Conservation (phyloP, 1,140 invertebrate species). For the Macrosteles quadrilineatus region DNA sequence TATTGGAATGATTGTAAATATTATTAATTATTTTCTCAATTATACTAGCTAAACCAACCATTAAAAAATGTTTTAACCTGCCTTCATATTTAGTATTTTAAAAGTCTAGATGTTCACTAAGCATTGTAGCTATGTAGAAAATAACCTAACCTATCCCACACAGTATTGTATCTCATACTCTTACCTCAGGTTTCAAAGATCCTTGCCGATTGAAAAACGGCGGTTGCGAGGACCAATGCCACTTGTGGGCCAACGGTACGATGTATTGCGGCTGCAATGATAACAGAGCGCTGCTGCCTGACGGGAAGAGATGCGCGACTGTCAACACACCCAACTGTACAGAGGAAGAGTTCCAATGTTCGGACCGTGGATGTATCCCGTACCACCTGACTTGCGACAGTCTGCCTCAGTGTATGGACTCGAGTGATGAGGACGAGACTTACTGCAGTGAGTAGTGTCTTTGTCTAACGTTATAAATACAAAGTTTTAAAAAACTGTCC, state of each 20-base stretch:
- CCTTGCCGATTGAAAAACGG: conserved; percentile 71
- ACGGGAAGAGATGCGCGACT: conserved; percentile 58
- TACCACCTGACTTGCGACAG: conserved; percentile 76
- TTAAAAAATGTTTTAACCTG: too few relatives aligned
- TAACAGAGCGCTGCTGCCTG: conserved; percentile 54
- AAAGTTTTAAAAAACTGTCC: neutral
- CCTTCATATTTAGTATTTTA: too few relatives aligned
- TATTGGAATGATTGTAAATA: too few relatives aligned
- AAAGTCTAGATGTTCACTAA: too few relatives aligned
- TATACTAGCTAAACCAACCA: too few relatives aligned
- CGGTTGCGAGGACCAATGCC: conserved; percentile 73
- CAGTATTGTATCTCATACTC: too few relatives aligned
- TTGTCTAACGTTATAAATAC: too few relatives aligned
- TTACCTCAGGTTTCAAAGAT: conserved; percentile 61
- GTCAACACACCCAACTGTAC: conserved; percentile 44
- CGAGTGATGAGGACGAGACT: conserved; percentile 66
- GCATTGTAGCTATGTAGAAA: too few relatives aligned
- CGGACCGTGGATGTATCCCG: conserved; percentile 70
- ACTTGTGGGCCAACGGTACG: conserved; percentile 56
- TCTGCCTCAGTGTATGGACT: conserved; percentile 69
- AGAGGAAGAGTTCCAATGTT: conserved; percentile 54
- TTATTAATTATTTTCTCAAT: too few relatives aligned
- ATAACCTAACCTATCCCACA: too few relatives aligned
- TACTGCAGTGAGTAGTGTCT: conserved; percentile 44
- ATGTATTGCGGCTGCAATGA: conserved; percentile 64